phyloP scores from a whole-genome alignment of 2,797 vertebrate species.

The Protonibea diacanthus region DNA sequence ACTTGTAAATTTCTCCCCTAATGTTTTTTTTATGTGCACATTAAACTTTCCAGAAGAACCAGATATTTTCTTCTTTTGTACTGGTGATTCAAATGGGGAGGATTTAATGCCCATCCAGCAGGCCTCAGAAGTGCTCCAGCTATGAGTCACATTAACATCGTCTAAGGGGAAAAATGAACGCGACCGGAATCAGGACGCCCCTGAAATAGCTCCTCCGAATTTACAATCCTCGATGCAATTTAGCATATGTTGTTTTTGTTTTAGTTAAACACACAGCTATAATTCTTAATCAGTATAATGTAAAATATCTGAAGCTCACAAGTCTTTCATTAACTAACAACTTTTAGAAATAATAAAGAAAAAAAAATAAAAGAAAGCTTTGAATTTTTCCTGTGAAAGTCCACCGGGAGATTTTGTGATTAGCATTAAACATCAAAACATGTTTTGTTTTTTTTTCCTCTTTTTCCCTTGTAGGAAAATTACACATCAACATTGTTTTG shows the following conservation, averaged over 20 bases:
- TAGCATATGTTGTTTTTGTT: background rate
- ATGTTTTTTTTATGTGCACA: background rate
- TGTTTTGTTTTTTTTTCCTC: background rate
- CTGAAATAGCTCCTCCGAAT: background rate
- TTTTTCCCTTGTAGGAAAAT: conserved; percentile 27
- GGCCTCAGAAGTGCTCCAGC: background rate
- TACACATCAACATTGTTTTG: conserved; percentile 37
- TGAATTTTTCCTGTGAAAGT: conserved; percentile 18
- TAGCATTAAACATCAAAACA: conserved; percentile 44
- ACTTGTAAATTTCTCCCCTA: background rate
- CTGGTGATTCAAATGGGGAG: conserved; percentile 2
- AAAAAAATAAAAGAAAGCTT: background rate
- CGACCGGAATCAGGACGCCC: too few species aligned
- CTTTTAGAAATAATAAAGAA: conserved; percentile 2
- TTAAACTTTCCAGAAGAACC: background rate
- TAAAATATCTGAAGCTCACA: background rate
- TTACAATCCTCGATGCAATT: background rate
- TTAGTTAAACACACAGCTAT: conserved; percentile 7
- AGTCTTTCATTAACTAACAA: background rate
- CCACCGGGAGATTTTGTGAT: conserved; percentile 11
- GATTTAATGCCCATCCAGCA: background rate
- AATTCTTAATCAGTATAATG: background rate
- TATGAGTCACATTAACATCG: background rate
- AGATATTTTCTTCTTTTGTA: background rate
- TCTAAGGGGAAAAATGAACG: background rate